These are phyloP conservation scores for Acronicta alni DNA, from an alignment of 2,888 invertebrate species.

Conservation along the genomic window DNA sequence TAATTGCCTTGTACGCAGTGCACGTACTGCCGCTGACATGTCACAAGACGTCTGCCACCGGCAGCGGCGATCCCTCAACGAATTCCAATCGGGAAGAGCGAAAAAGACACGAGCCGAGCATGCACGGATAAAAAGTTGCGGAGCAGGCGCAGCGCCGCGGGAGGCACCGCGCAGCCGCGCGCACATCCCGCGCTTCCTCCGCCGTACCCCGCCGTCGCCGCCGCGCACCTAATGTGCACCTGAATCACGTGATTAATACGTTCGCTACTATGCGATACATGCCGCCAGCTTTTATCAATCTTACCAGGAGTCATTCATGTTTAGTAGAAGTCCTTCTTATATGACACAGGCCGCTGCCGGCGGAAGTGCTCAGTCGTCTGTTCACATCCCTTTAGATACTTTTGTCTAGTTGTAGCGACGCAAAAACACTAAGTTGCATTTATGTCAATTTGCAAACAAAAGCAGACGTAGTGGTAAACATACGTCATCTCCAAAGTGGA, in stretches of 20 bases:
- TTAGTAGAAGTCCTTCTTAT: slow-evolving; percentile 52
- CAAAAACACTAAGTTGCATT: slow-evolving; percentile 32
- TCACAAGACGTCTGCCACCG: slow-evolving; percentile 89
- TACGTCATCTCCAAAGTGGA: slow-evolving; percentile 56
- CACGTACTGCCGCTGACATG: slow-evolving; percentile 86
- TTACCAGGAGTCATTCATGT: slow-evolving; percentile 68
- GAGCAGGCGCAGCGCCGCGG: slow-evolving; percentile 79
- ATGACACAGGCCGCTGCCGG: slow-evolving; percentile 30
- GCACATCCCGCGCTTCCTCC: slow-evolving; percentile 57
- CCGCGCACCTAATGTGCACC: slow-evolving; percentile 65
- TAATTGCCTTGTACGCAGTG: slow-evolving; percentile 86
- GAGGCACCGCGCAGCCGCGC: slow-evolving; percentile 73
- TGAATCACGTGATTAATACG: slow-evolving; percentile 75
- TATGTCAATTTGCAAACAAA: slow-evolving; percentile 50
- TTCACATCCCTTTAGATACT: slow-evolving; percentile 19
- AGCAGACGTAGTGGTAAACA: slow-evolving; percentile 40
- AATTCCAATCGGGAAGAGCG: slow-evolving; percentile 88
- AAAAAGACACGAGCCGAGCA: slow-evolving; percentile 89
- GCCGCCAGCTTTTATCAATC: slow-evolving; percentile 62
- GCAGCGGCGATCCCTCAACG: slow-evolving; percentile 87
- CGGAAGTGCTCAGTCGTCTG: slow-evolving; percentile 33
- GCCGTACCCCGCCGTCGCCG: slow-evolving; percentile 52
- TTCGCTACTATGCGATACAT: slow-evolving; percentile 65
- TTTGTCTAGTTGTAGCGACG: slow-evolving; percentile 19
- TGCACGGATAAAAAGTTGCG: slow-evolving; percentile 83